Evolutionary conservation across 2,797 vertebrate species (phyloP).

Genomic region (Moxostoma hubbsi): DNA sequence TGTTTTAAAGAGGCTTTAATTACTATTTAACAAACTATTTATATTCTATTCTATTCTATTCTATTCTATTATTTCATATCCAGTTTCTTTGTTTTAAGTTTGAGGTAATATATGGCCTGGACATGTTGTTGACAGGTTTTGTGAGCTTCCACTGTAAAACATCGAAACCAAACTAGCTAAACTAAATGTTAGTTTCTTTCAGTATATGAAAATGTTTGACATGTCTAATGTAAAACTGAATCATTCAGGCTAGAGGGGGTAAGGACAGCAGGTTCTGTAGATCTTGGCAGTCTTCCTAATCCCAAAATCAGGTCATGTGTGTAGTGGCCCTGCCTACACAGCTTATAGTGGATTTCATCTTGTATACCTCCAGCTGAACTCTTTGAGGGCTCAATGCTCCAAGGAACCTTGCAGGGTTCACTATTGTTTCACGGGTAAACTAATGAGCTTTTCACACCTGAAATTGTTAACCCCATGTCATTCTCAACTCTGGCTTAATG

Average conservation of each 20-base stretch:
- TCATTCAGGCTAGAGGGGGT: conserved; percentile 18
- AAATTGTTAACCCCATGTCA: not conserved
- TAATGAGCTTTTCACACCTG: not conserved
- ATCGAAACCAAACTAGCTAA: not conserved
- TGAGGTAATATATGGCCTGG: too few species aligned
- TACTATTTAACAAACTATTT: too few species aligned
- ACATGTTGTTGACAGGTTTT: too few species aligned
- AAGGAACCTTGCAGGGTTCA: not conserved
- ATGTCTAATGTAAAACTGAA: not conserved
- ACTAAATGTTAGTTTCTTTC: not conserved
- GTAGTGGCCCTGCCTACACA: not conserved
- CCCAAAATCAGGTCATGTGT: conserved; percentile 13
- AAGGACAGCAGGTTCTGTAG: not conserved
- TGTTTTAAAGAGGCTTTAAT: too few species aligned
- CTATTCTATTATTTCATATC: too few species aligned
- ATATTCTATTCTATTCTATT: too few species aligned
- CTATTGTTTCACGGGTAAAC: not conserved
- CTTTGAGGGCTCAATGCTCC: conserved; percentile 8
- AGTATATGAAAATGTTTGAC: not conserved
- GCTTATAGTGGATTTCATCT: not conserved
- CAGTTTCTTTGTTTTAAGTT: too few species aligned
- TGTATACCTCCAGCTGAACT: conserved; percentile 22
- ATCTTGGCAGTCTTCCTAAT: not conserved
- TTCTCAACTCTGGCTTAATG: not conserved
- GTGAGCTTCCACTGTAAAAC: not conserved